Base-by-base conservation (phyloP, 2,888 invertebrate genomes). In the Cacoxenus indagator region DNA sequence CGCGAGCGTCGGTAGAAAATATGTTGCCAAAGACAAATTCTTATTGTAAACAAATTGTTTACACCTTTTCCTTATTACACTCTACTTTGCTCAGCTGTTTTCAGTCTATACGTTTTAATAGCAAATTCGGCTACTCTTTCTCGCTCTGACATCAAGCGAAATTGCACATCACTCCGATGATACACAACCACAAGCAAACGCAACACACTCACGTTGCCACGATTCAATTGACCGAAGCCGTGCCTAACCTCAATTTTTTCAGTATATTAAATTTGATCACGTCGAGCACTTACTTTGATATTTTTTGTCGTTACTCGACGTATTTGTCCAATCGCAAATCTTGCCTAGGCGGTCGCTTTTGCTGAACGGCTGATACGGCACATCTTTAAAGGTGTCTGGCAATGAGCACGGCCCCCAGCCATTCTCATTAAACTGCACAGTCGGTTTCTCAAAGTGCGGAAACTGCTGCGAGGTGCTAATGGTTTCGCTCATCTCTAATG, bases 391-490 rank as follows among this genome's bases (percentile, higher is more conserved):
- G 75, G 84, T 87, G 76, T 96, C 97, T 71, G 98, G 97, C 89
- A 98, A 91, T 88, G 95, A 95, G 89, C 95, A 95, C 69, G 99
- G 99, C n/a, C 99, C 99, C 99, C 99, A 99, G 87, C 99, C 99
- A 75, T 81, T 83, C 70, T 88, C 88, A 73, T 88, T 88, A 69
- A 86, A 88, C 67, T 88, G 88, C 70, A 88, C 84, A 6, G 77
- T 79, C 27, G 88, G 88, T 73, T 87, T 87, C 75, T 87, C 86
- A 68, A 86, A 86, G 51, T 76, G 76, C 67, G 87, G 83, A 73
- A 83, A 82, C 71, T 77, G 78, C 48, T 74, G 74, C 70, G 78
- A 74, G n/a, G 87, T 85, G 70, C 84, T 83, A 64, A 85, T 84
- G 67, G 86, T 80, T 75, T 86, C 86, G 69, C 81, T 81, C 85